A percentile compares a stretch with the other conserved stretches of the same genome.
phyloP scores from a whole-genome alignment of 1,140 invertebrate genomes.

The Pogonomyrmex barbatus region DNA sequence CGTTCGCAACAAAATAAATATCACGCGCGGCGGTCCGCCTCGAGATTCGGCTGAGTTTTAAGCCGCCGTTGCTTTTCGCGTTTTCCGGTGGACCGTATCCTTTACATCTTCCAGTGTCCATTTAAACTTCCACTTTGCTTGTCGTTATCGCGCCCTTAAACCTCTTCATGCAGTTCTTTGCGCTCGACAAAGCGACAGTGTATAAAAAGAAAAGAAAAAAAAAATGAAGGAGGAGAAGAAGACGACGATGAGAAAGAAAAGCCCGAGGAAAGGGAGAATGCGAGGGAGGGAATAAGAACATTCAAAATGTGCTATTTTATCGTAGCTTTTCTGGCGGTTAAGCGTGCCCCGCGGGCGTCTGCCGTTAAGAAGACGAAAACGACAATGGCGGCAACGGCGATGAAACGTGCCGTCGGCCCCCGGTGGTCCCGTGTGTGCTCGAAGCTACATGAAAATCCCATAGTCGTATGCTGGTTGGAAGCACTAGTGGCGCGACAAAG shows the following conservation, averaged over 20 bases:
- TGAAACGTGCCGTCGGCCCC: constrained; percentile 45
- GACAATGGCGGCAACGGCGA: constrained; percentile 41
- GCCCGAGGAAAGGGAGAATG: neutral
- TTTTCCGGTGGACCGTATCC: constrained; percentile 56
- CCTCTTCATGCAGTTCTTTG: constrained; percentile 25
- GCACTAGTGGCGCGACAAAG: constrained; percentile 1
- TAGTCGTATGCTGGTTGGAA: constrained; percentile 42
- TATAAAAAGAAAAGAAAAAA: neutral
- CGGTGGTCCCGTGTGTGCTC: constrained; percentile 23
- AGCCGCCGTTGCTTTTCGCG: constrained; percentile 48
- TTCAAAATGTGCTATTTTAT: constrained; percentile 67
- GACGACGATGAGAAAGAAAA: neutral
- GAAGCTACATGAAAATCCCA: constrained; percentile 71
- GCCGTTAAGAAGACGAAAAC: constrained; percentile 63
- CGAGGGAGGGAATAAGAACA: neutral
- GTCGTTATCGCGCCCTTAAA: constrained; percentile 66
- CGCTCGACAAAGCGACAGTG: constrained; percentile 38
- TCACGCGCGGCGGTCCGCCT: neutral
- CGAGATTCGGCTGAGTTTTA: neutral
- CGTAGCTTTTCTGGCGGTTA: constrained; percentile 26
- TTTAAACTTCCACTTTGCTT: constrained; percentile 63
- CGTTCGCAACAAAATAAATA: constrained; percentile 50
- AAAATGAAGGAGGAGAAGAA: too few species aligned
- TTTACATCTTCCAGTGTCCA: constrained; percentile 62
- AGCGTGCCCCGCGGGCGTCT: constrained; percentile 40